Evolutionary conservation across 2,113 vertebrate species (phyloP), one percentile per base, ranked within the genome.

Genomic region (Murina feae): DNA sequence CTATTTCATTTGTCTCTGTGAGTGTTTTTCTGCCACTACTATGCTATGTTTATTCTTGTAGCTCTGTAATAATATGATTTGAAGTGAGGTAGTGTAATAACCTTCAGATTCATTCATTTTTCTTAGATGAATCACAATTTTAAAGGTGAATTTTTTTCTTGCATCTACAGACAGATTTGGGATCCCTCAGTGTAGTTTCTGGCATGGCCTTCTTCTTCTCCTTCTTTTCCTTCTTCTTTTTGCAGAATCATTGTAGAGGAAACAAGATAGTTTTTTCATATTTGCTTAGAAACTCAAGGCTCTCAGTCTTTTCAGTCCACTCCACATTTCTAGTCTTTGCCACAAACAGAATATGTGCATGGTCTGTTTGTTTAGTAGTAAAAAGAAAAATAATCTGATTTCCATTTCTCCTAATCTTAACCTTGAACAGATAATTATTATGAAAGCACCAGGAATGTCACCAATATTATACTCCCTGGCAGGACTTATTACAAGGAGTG

Each of bases 321-420:
- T 63, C 20, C 21, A 58, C 30, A 60, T 83, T 94, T 89, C 20
- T 80, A 84, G 7, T 44, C 12, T 32, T 37, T 85, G 4, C 1
- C 37, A 55, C 32, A 80, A 39, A 87, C 37, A 44, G 55, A 55
- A 18, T 90, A 35, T 37, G 4, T 55, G 5, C 47, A 60, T 20
- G 0, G 12, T 75, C 37, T n/a, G n/a, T n/a, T n/a, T 91, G 37
- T 89, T 85, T 66, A 60, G 20, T 80, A 37, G 32, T 17, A 94
- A 90, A 78, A 53, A 68, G 51, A 39, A 81, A 89, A 93, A 69
- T 35, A 53, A 49, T 79, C 32, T 90, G 60, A 80, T 91, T 96
- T 96, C 21, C 11, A 90, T 95, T 92, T 89, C 37, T 71, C 63
- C 18, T 86, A 4, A 80, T 94, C 75, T 85, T 42, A 92, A 94